Conservation (phyloP, 1,140 invertebrate genomes). For the Tetragonula clypearis region DNA sequence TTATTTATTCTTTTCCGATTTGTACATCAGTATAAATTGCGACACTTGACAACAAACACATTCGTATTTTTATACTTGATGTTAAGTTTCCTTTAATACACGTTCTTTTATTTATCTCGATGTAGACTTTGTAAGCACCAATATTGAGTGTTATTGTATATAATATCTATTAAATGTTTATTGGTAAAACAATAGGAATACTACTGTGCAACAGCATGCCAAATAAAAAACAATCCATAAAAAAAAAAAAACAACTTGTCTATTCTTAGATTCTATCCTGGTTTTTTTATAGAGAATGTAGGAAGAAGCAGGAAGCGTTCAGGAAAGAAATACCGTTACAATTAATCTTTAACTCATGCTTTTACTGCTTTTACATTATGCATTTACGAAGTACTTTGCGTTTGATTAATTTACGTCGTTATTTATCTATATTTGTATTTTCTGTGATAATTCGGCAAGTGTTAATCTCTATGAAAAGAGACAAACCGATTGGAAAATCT, state of each 20-base stretch:
- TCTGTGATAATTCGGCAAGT: too few species aligned
- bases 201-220: slow-evolving; percentile 41
- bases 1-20: not conserved
- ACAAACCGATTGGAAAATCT: not conserved
- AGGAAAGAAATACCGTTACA: not conserved
- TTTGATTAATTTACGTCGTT: slow-evolving; percentile 16
- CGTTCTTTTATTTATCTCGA: not conserved
- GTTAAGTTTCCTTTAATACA: slow-evolving; percentile 2
- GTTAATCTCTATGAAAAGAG: not conserved
- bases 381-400: not conserved
- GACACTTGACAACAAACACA: not conserved
- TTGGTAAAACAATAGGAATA: slow-evolving; percentile 5
- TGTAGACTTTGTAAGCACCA: not conserved
- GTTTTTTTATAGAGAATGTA: not conserved
- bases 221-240: slow-evolving; percentile 48
- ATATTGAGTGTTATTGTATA: slow-evolving; percentile 35
- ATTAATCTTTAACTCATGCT: not conserved
- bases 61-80: slow-evolving; percentile 18
- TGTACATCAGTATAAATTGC: not conserved
- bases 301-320: not conserved
- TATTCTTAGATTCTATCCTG: not conserved
- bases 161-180: slow-evolving; percentile 58
- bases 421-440: not conserved
- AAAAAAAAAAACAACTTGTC: not conserved
- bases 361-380: not conserved